Evolutionary conservation across 2,797 vertebrate species (phyloP), one percentile per base, ranked within the genome.

Genomic region (Urophycis tenuis): DNA sequence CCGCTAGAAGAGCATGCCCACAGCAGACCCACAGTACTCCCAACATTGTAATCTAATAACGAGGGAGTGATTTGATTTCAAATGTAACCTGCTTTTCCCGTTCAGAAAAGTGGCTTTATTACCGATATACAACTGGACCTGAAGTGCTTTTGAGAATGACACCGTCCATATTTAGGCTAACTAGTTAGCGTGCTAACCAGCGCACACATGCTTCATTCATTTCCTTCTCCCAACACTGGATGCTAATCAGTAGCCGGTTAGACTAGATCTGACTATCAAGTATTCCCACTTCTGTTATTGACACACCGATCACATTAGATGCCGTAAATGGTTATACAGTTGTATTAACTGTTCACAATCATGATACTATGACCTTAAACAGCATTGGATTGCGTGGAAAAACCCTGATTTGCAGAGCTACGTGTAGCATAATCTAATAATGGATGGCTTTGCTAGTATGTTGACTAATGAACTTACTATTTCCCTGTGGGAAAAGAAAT

Each of bases 201-300:
- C 85, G 71, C 85, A 85, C 85, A 82, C 91, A 89, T 87, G 89
- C 90, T 88, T 85, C 91, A 91, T 91, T 92, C 90, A 91, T 90
- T 92, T 89, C n/a, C 35, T 36, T 19, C 35, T 41, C 19, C 25
- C 60, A 53, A 32, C 25, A 67, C 60, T 75, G 34, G 74, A 30
- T 74, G 22, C 75, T 29, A 1, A 14, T 80, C 86, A 87, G 80
- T 87, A 88, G 80, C 10, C 3, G 75, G 84, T 85, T 87, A 90
- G 82, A 75, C 64, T 53, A 82, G 76, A 81, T 45, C 25, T 9
- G 80, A 77, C 33, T 71, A 86, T 25, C 6, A 73, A 39, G 5
- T 41, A 14, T 15, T 72, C 19, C 31, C 22, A 45, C 64, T 29
- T 67, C 53, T 45, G 5, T 33, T 75, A 3, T 67, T 67, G 9